A percentile compares a stretch with the other conserved stretches of the same genome.
These are phyloP conservation scores for Panulirus ornatus DNA, from an alignment of 1,140 invertebrate genomes.

Conservation along the genomic window DNA sequence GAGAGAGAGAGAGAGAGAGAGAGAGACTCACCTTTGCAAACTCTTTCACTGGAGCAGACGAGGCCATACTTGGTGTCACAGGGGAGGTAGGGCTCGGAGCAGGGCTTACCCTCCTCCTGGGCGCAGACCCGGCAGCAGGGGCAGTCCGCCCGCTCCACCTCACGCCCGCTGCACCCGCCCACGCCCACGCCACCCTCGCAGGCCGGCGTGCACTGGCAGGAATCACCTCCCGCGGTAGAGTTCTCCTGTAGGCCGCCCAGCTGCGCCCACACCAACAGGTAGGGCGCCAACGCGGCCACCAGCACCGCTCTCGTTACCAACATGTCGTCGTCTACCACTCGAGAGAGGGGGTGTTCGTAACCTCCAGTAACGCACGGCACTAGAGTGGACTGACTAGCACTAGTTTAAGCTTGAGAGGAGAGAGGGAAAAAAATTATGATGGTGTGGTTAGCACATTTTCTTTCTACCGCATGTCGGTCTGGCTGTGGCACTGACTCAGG, in stretches of 20 bases:
- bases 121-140: constrained; percentile 55
- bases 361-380: background rate
- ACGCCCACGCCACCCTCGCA: constrained; percentile 43
- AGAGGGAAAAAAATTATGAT: too few relatives aligned
- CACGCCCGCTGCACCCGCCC: constrained; percentile 36
- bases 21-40: constrained; percentile 55
- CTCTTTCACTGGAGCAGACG: constrained; percentile 54
- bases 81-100: constrained; percentile 38
- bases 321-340: constrained; percentile 46
- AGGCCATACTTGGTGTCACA: constrained; percentile 55
- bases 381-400: constrained; percentile 39
- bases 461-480: constrained; percentile 13
- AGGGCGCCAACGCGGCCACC: constrained; percentile 47
- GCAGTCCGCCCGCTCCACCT: constrained; percentile 51
- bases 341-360: too few relatives aligned
- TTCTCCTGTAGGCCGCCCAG: constrained; percentile 23
- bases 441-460: constrained; percentile 54
- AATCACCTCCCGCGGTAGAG: constrained; percentile 9
- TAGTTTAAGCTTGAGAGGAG: background rate
- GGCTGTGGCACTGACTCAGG: background rate
- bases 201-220: constrained; percentile 58
- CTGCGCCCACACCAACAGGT: constrained; percentile 64
- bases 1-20: too few relatives aligned
- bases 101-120: constrained; percentile 21
- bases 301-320: constrained; percentile 39